phyloP scores from a whole-genome alignment of 2,888 invertebrate genomes.

The Ametastegia equiseti region DNA sequence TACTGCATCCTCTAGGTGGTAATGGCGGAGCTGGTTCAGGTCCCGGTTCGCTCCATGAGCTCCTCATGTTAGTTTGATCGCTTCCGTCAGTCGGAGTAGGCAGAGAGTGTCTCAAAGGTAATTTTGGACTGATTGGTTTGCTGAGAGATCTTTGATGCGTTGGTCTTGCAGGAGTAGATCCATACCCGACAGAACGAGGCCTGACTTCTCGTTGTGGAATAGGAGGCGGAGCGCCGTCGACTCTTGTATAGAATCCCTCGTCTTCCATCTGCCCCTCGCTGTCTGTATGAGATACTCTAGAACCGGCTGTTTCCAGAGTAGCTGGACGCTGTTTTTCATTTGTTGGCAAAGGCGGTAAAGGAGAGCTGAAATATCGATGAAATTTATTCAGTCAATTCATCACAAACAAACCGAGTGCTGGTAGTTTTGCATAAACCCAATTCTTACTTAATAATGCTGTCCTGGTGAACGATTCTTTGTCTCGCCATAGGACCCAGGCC shows the following conservation, averaged over 20 bases:
- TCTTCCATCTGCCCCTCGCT: constrained; percentile 70
- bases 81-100: constrained; percentile 77
- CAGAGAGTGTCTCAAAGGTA: constrained; percentile 77
- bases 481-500: constrained; percentile 83
- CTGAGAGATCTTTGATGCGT: constrained; percentile 76
- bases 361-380: constrained; percentile 79
- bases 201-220: constrained; percentile 80
- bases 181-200: constrained; percentile 80
- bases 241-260: constrained; percentile 72
- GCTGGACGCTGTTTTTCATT: constrained; percentile 76
- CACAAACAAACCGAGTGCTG: background rate
- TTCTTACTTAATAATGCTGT: constrained; percentile 89
- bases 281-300: constrained; percentile 68
- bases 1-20: constrained; percentile 88
- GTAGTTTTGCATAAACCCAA: constrained; percentile 44
- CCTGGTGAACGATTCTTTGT: constrained; percentile 79
- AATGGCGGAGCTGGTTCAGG: constrained; percentile 86
- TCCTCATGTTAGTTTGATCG: constrained; percentile 76
- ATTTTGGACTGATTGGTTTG: constrained; percentile 79
- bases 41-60: constrained; percentile 79
- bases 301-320: constrained; percentile 67
- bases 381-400: background rate
- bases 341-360: constrained; percentile 89
- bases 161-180: constrained; percentile 73
- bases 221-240: constrained; percentile 76